Evolutionary conservation across 2,113 vertebrate species (phyloP).

Genomic region (Trachemys scripta): DNA sequence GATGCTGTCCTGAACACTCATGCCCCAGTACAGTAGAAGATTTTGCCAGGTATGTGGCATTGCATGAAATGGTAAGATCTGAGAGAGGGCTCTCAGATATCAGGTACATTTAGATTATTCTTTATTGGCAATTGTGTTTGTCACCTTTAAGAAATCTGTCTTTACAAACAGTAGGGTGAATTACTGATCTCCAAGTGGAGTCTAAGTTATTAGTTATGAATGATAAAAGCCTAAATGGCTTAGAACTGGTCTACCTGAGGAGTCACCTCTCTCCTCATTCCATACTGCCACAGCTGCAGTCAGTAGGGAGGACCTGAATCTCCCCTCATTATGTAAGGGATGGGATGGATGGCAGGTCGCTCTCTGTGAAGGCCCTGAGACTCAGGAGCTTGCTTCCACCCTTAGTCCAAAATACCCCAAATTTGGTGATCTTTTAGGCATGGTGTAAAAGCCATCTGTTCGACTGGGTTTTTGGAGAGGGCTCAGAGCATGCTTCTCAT

Average conservation of each 20-base stretch:
- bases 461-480: neutral
- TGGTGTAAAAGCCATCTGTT: neutral
- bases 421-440: neutral
- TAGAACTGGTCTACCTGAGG: neutral
- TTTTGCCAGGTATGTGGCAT: neutral
- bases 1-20: neutral
- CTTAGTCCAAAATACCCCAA: neutral
- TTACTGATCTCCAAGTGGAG: neutral
- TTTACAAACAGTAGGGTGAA: neutral
- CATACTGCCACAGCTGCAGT: fast-evolving
- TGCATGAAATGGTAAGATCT: neutral
- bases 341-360: fast-evolving
- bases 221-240: no score
- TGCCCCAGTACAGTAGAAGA: neutral
- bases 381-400: neutral
- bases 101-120: neutral
- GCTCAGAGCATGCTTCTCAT: neutral
- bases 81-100: neutral
- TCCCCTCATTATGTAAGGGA: neutral
- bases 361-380: neutral
- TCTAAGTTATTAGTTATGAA: fast-evolving
- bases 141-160: neutral
- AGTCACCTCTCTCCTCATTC: neutral
- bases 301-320: neutral
- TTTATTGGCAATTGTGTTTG: neutral